A percentile compares a stretch with the other conserved stretches of the same genome.
Evolutionary conservation across 2,113 vertebrate genomes (phyloP).

Genomic region (Spermophilus dauricus): DNA sequence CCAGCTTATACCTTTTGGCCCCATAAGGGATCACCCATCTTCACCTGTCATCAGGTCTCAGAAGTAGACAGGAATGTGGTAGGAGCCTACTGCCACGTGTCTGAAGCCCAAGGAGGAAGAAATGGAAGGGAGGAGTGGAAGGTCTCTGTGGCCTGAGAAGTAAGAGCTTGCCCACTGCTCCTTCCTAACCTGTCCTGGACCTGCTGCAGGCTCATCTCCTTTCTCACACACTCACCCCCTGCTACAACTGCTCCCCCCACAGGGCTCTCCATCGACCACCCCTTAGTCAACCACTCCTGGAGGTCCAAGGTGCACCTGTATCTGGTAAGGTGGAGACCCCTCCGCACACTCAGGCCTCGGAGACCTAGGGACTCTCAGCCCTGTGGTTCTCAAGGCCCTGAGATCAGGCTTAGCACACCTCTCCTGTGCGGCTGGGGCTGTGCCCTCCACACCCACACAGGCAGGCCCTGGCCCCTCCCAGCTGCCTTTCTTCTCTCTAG

Average conservation of each 20-base stretch:
- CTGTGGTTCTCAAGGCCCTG: neutral
- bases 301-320: neutral
- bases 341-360: neutral
- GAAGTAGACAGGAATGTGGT: neutral
- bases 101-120: neutral
- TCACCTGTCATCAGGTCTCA: neutral
- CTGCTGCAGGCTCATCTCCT: neutral
- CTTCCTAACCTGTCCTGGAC: neutral
- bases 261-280: neutral
- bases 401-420: neutral
- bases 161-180: accelerated
- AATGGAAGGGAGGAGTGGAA: neutral
- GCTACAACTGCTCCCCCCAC: accelerated
- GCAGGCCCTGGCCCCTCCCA: neutral
- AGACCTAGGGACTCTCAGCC: neutral
- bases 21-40: neutral
- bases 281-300: neutral
- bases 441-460: neutral
- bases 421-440: neutral
- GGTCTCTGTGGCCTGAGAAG: neutral
- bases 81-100: neutral
- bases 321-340: neutral
- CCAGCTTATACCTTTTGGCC: neutral
- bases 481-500: neutral
- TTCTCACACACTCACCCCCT: too few species aligned